These are phyloP conservation scores for Caenorhabditis sp. DNA, from an alignment of 2,888 invertebrate species.

Conservation along the genomic window DNA sequence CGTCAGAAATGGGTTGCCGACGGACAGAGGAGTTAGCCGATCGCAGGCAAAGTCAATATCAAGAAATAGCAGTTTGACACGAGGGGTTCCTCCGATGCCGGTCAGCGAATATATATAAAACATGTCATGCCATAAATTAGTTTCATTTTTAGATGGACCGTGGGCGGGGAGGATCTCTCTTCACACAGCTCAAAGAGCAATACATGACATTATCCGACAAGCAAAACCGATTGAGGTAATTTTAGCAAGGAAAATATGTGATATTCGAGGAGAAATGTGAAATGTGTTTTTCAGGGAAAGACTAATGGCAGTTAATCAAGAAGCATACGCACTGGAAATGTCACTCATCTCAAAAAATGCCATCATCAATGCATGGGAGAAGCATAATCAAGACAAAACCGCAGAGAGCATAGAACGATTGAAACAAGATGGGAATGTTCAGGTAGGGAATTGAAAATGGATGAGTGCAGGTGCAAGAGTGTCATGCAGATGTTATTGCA, in stretches of 20 bases:
- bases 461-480: not conserved
- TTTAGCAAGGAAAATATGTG: not conserved
- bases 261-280: not conserved
- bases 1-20: constrained; percentile 23
- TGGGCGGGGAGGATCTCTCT: constrained; percentile 55
- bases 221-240: constrained; percentile 77
- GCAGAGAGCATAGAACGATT: constrained; percentile 78
- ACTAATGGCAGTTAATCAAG: constrained; percentile 91
- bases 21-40: constrained; percentile 33
- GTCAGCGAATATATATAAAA: constrained; percentile 31
- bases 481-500: not conserved
- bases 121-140: constrained; percentile 29
- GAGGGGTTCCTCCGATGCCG: constrained; percentile 28
- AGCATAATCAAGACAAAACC: constrained; percentile 72
- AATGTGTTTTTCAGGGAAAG: constrained; percentile 73
- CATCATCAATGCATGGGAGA: constrained; percentile 79
- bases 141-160: constrained; percentile 48
- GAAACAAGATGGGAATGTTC: constrained; percentile 71
- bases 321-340: constrained; percentile 80
- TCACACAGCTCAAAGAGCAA: constrained; percentile 78
- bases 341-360: constrained; percentile 75
- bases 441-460: constrained; percentile 34
- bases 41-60: constrained; percentile 54
- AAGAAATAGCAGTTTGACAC: constrained; percentile 50
- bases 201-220: constrained; percentile 76